Percentiles rank a stretch among this genome's conserved stretches.
phyloP scores from a whole-genome alignment of 2,888 invertebrate species.

The Glyphotaelius pellucidus region DNA sequence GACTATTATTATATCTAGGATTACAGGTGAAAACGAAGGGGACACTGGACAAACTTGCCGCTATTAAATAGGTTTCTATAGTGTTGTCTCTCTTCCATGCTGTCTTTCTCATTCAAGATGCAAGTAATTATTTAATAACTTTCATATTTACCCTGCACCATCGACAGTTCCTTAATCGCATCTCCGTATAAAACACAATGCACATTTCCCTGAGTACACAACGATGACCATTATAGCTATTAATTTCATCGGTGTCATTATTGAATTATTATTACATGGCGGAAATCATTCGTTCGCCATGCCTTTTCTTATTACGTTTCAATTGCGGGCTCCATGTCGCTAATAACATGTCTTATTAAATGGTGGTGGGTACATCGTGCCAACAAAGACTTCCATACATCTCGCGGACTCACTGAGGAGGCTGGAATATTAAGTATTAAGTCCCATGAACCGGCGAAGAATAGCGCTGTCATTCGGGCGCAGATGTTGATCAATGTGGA shows the following conservation, averaged over 20 bases:
- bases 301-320: constrained; percentile 28
- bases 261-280: constrained; percentile 23
- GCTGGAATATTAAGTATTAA: not conserved
- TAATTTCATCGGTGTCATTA: constrained; percentile 26
- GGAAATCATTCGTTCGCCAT: constrained; percentile 21
- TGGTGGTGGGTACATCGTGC: not conserved
- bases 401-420: not conserved
- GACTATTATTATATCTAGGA: no score
- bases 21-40: no score
- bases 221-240: constrained; percentile 32
- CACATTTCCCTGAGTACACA: constrained; percentile 6
- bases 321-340: constrained; percentile 39
- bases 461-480: not conserved
- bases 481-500: constrained; percentile 35
- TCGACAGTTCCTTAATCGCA: not conserved
- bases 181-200: not conserved
- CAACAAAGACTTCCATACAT: not conserved
- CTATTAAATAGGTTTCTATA: no score
- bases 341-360: constrained; percentile 46
- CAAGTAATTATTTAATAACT: not conserved
- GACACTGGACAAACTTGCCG: no score
- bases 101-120: no score
- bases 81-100: no score
- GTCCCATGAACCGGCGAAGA: not conserved
- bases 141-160: not conserved